These are phyloP conservation scores for Microdon myrmicae DNA, from an alignment of 2,888 invertebrate genomes.

Conservation along the genomic window DNA sequence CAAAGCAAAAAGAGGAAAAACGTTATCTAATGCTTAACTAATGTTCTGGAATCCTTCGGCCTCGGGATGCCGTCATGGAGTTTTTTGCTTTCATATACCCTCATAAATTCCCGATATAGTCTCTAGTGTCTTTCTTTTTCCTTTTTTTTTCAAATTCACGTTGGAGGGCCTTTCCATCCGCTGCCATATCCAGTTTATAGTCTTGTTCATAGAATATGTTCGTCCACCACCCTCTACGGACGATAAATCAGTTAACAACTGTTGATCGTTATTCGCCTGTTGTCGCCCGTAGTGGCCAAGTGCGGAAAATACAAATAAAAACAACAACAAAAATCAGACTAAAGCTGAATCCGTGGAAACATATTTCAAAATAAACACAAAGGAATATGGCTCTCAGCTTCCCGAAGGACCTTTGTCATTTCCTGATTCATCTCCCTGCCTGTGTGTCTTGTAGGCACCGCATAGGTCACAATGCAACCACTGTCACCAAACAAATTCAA, in stretches of 20 bases:
- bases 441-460: conserved; percentile 4
- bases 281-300: conserved; percentile 31
- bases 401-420: conserved; percentile 17
- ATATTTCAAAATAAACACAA: conserved; percentile 49
- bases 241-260: conserved; percentile 46
- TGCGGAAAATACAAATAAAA: conserved; percentile 1
- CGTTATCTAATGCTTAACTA: too few relatives aligned
- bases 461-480: conserved; percentile 23
- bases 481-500: conserved; percentile 48
- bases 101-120: too few relatives aligned
- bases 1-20: too few relatives aligned
- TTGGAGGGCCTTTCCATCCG: too few relatives aligned
- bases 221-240: conserved; percentile 30
- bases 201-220: conserved; percentile 16
- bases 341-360: conserved; percentile 29
- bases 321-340: conserved; percentile 3
- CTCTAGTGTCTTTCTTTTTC: too few relatives aligned
- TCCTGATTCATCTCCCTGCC: conserved; percentile 2
- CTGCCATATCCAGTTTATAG: conserved; percentile 16
- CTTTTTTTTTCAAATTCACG: too few relatives aligned
- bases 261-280: conserved; percentile 44
- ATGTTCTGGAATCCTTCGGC: too few relatives aligned
- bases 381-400: conserved; percentile 26
- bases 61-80: too few relatives aligned
- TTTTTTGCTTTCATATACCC: too few relatives aligned